phyloP scores from a whole-genome alignment of 1,140 invertebrate genomes.

The Ridgeia piscesae region DNA sequence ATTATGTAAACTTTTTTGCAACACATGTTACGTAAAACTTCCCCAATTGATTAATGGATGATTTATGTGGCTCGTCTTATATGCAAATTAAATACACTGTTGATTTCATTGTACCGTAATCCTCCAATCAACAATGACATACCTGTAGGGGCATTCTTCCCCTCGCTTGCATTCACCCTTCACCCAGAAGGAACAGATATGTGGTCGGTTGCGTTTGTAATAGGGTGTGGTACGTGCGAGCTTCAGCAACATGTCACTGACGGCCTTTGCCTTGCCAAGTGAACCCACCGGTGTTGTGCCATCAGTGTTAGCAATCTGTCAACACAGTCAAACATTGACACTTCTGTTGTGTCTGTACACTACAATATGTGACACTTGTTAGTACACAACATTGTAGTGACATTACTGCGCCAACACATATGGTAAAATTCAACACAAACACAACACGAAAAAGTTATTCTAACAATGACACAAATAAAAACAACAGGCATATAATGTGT shows the following conservation, averaged over 20 bases:
- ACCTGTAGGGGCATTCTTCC: slow-evolving; percentile 95
- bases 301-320: slow-evolving; percentile 59
- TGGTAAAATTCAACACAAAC: too few species aligned
- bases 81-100: too few species aligned
- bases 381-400: not conserved
- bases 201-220: slow-evolving; percentile 97
- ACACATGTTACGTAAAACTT: too few species aligned
- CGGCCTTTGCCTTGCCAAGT: slow-evolving; percentile 60
- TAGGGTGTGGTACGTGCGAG: slow-evolving; percentile 96
- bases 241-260: slow-evolving; percentile 85
- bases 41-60: too few species aligned
- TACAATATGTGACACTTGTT: not conserved
- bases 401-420: not conserved
- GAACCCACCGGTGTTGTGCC: slow-evolving; percentile 59
- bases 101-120: too few species aligned
- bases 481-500: not conserved
- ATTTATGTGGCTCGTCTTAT: too few species aligned
- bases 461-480: not conserved
- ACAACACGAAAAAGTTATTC: not conserved
- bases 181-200: slow-evolving; percentile 99
- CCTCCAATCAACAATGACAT: not conserved
- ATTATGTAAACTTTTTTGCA: too few species aligned
- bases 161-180: slow-evolving; percentile 99
- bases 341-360: not conserved
- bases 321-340: slow-evolving; percentile 9